These are phyloP conservation scores for Zalophus californianus DNA, from an alignment of 2,797 vertebrate genomes.

Conservation along the genomic window DNA sequence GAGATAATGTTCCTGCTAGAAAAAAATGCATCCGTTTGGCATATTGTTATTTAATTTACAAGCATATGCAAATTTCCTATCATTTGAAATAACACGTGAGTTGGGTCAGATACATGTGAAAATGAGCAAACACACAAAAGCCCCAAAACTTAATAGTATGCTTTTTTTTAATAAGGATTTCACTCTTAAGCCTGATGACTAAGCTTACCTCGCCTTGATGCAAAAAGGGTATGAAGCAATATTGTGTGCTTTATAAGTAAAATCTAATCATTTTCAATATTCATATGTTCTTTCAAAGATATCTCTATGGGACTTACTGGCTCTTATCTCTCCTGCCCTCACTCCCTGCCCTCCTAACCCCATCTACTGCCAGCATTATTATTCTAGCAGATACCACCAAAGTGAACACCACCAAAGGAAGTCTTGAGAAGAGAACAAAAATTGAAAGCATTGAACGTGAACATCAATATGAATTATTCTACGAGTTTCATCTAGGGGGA, in stretches of 20 bases:
- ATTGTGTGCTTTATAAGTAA: not conserved
- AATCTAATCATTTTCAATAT: not conserved
- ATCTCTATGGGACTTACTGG: not conserved
- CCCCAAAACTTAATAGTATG: not conserved
- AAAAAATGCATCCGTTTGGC: not conserved
- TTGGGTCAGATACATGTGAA: not conserved
- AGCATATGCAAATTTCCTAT: not conserved
- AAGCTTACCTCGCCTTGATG: not conserved
- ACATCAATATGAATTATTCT: not conserved
- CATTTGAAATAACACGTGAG: not conserved
- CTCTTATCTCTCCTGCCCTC: not conserved
- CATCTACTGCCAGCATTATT: not conserved
- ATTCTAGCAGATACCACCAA: not conserved
- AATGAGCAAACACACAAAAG: not conserved
- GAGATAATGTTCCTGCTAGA: not conserved
- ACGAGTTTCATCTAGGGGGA: not conserved
- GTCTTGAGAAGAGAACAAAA: not conserved
- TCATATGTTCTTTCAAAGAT: not conserved
- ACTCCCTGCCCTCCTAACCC: not conserved
- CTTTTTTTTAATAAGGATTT: not conserved
- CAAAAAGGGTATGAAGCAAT: not conserved
- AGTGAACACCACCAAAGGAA: not conserved
- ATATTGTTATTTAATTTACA: constrained; percentile 19
- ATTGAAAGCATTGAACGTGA: not conserved
- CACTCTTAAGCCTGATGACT: not conserved